A percentile compares a stretch with the other conserved stretches of the same genome.
phyloP scores from a whole-genome alignment of 2,113 vertebrate genomes.

The Sarotherodon lohbergeri region DNA sequence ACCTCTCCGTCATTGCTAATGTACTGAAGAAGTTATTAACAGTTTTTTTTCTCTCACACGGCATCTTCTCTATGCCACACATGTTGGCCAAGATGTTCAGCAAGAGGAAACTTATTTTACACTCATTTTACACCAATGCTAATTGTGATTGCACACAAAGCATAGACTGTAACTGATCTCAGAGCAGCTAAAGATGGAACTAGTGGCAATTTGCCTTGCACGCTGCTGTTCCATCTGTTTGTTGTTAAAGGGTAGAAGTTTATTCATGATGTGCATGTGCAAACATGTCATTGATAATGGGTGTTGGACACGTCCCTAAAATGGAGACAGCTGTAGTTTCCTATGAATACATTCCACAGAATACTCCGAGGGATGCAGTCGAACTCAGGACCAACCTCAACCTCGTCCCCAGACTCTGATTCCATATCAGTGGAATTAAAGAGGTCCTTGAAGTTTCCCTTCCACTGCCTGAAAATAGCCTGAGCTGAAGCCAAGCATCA shows the following conservation, averaged over 20 bases:
- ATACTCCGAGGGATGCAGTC: background rate
- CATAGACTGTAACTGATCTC: background rate
- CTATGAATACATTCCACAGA: background rate
- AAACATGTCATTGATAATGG: background rate
- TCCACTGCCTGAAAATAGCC: background rate
- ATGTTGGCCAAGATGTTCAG: background rate
- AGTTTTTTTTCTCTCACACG: accelerated
- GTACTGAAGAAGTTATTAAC: background rate
- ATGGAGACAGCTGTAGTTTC: background rate
- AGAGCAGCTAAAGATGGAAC: background rate
- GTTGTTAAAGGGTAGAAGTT: background rate
- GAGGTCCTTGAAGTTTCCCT: background rate
- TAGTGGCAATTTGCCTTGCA: background rate
- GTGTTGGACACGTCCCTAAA: background rate
- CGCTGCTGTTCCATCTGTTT: background rate
- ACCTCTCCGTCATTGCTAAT: background rate
- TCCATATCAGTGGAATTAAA: background rate
- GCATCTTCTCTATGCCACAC: background rate
- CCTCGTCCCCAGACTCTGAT: background rate
- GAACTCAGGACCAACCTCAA: background rate
- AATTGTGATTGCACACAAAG: background rate
- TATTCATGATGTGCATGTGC: background rate
- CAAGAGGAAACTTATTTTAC: background rate
- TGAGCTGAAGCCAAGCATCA: background rate
- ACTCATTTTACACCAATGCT: background rate